A percentile compares a stretch with the other conserved stretches of the same genome.
Conservation (phyloP, 2,113 vertebrate genomes). For the Prinia subflava region DNA sequence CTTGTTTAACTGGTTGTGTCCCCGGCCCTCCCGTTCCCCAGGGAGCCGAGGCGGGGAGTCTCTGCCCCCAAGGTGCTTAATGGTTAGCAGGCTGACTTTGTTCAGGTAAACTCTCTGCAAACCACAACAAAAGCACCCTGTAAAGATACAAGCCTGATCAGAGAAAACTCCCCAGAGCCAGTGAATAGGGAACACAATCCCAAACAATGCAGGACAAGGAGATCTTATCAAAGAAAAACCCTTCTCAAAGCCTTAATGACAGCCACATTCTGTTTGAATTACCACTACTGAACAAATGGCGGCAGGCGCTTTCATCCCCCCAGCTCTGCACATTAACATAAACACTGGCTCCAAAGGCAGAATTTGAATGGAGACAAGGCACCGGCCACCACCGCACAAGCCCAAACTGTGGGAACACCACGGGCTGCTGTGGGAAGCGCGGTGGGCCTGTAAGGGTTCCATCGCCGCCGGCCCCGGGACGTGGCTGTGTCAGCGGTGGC, state of each 20-base stretch:
- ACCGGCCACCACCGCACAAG: slow-evolving; percentile 6
- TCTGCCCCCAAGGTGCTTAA: slow-evolving; percentile 70
- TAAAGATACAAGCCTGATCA: slow-evolving; percentile 77
- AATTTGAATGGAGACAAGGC: slow-evolving; percentile 72
- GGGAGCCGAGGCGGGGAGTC: slow-evolving; percentile 55
- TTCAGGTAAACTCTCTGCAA: slow-evolving; percentile 78
- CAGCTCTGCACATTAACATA: slow-evolving; percentile 72
- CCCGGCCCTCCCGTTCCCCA: neutral
- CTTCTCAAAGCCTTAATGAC: slow-evolving; percentile 79
- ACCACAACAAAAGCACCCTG: slow-evolving; percentile 79
- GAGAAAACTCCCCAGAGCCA: slow-evolving; percentile 66
- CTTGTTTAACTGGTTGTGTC: slow-evolving; percentile 51
- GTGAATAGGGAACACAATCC: slow-evolving; percentile 74
- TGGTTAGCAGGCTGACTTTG: slow-evolving; percentile 70
- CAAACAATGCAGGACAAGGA: slow-evolving; percentile 79
- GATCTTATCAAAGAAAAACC: slow-evolving; percentile 82
- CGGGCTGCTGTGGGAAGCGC: slow-evolving; percentile 9
- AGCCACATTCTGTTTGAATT: slow-evolving; percentile 79
- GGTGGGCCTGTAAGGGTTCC: neutral
- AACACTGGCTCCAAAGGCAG: slow-evolving; percentile 71
- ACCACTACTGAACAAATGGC: slow-evolving; percentile 81
- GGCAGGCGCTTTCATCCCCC: slow-evolving; percentile 76
- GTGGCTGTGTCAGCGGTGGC: neutral
- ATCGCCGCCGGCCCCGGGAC: neutral
- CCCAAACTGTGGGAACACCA: slow-evolving; percentile 44